phyloP scores from a whole-genome alignment of 2,113 vertebrate genomes.

The Pantherophis guttatus region DNA sequence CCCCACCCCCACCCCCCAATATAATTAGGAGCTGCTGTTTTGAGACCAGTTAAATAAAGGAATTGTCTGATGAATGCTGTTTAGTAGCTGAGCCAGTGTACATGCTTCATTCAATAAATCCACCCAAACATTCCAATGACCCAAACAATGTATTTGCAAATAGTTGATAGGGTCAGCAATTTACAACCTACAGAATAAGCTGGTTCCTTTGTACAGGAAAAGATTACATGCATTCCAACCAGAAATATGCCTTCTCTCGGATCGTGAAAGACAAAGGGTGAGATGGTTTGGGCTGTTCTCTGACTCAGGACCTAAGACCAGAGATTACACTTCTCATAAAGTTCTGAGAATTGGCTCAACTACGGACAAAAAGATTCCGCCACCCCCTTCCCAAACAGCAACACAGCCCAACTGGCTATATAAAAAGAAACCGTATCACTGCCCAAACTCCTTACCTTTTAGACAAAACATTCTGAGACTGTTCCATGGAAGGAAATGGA shows the following conservation, averaged over 20 bases:
- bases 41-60: accelerated
- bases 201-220: slow-evolving; percentile 39
- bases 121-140: accelerated
- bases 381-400: neutral
- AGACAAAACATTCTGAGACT: slow-evolving; percentile 74
- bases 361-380: no score
- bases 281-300: slow-evolving; percentile 15
- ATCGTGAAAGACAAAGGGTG: slow-evolving; percentile 39
- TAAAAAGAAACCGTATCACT: neutral
- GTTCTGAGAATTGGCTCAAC: neutral
- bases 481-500: slow-evolving; percentile 37
- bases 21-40: accelerated
- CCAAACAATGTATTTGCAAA: neutral
- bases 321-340: neutral
- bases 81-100: accelerated
- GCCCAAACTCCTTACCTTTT: slow-evolving; percentile 71
- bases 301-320: neutral
- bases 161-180: slow-evolving; percentile 1
- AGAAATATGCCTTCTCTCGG: slow-evolving; percentile 39
- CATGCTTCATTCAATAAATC: accelerated
- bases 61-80: accelerated
- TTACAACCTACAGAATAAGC: neutral
- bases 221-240: slow-evolving; percentile 17
- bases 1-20: neutral
- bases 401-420: neutral